Base-by-base conservation (phyloP, 2,888 invertebrate genomes). In the Tenthredo amoena region DNA sequence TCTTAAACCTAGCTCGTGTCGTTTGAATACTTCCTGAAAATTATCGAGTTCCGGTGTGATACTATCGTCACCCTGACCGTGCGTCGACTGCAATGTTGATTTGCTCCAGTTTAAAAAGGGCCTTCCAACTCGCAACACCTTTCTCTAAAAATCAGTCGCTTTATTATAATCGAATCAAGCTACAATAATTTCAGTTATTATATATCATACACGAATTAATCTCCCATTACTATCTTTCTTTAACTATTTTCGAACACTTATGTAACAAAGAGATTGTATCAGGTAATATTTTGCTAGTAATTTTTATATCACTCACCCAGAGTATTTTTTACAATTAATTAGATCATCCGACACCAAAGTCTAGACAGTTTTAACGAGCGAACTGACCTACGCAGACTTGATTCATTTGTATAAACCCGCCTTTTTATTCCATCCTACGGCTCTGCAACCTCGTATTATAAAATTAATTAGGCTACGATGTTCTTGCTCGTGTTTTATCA, bases 351-450 rank as follows among this genome's bases (percentile, higher is more conserved):
- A 26, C 34, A 55, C 65, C 12, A n/a, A 26, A 83, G 83, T 83
- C 83, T 83, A 83, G 83, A 83, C 83, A 47, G 68, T 71, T 83
- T 81, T 83, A 83, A 83, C 31, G 83, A 83, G 65, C 83, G 37
- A 68, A 68, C 68, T 71, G 83, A 65, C 65, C 65, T 71, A 83
- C 83, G 83, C 26, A 21, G 68, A 68, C 83, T 68, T 47, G 68
- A 83, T 71, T 65, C 83, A 83, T 83, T 83, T 34, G 26, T 71
- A 58, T 40, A 31, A 55, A n/a, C 18, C 12, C 10, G 21, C 40
- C 15, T 31, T 68, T 68, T 83, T 81, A 74, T 50, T 47, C 21
- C 12, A 40, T 15, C 26, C 26, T 47, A 68, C 31, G 43, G 43
- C 65, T 81, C 37, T 21, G 31, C 55, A 65, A 62, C 62, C 62